A percentile compares a stretch with the other conserved stretches of the same genome.
phyloP scores from a whole-genome alignment of 2,797 vertebrate species.

The Crenichthys baileyi region DNA sequence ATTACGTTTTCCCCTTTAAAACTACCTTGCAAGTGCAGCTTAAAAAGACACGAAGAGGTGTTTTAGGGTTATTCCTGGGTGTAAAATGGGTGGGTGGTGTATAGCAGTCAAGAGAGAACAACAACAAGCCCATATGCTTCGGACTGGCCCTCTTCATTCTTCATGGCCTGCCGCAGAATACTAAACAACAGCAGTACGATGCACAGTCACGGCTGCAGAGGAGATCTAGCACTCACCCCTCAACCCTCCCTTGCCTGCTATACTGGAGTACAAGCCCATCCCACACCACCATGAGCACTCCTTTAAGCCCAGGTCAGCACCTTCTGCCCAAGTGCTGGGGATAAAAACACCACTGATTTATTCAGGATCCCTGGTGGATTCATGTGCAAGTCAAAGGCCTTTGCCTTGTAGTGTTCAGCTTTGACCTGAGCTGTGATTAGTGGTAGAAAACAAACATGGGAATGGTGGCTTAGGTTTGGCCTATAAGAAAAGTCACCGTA shows the following conservation, averaged over 20 bases:
- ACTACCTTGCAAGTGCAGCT: conserved; percentile 14
- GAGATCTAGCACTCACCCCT: conserved; percentile 49
- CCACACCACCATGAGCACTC: conserved; percentile 34
- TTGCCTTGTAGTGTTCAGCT: conserved; percentile 12
- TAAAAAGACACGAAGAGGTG: conserved; percentile 47
- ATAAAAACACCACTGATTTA: conserved; percentile 35
- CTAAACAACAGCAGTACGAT: conserved; percentile 82
- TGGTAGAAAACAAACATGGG: conserved; percentile 10
- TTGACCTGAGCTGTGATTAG: conserved; percentile 21
- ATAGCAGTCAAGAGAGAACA: conserved; percentile 56
- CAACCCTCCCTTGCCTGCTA: conserved; percentile 49
- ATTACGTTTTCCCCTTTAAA: conserved; percentile 21
- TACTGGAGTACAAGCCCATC: conserved; percentile 51
- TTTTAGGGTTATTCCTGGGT: conserved; percentile 90
- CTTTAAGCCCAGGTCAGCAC: conserved; percentile 63
- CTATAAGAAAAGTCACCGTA: neutral
- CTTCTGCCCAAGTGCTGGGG: conserved; percentile 42
- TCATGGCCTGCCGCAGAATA: conserved; percentile 84
- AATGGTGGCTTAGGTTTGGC: neutral
- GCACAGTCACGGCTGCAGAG: conserved; percentile 83
- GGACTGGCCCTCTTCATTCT: conserved; percentile 83
- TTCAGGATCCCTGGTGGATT: conserved; percentile 19
- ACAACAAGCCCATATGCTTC: conserved; percentile 81
- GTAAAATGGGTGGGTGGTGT: conserved; percentile 80
- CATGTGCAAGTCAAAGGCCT: conserved; percentile 2